phyloP scores from a whole-genome alignment of 2,888 invertebrate genomes.

The Tenodera sinensis region DNA sequence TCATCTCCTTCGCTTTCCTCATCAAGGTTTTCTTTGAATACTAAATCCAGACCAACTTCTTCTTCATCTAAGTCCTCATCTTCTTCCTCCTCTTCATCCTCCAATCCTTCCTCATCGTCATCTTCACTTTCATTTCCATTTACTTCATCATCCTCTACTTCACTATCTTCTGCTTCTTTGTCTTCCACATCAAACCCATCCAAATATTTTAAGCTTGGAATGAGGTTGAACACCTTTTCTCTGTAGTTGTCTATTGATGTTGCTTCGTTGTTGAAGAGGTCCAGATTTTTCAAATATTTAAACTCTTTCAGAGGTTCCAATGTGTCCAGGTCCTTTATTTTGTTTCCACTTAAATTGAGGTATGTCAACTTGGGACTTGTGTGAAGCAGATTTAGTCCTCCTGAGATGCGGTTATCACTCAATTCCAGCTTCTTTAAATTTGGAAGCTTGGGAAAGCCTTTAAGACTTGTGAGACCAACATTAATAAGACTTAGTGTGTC shows the following conservation, averaged over 20 bases:
- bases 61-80: conserved; percentile 55
- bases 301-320: conserved; percentile 84
- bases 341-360: conserved; percentile 94
- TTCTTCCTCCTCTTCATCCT: conserved; percentile 59
- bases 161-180: conserved; percentile 75
- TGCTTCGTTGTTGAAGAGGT: conserved; percentile 95
- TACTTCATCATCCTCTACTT: conserved; percentile 71
- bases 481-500: conserved; percentile 92
- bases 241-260: conserved; percentile 86
- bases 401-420: conserved; percentile 92
- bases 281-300: conserved; percentile 78
- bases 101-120: conserved; percentile 44
- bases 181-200: conserved; percentile 87
- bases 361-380: conserved; percentile 87
- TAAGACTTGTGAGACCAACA: conserved; percentile 90
- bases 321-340: conserved; percentile 89
- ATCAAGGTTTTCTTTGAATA: conserved; percentile 64
- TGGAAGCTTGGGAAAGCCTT: conserved; percentile 92
- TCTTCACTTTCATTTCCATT: conserved; percentile 68
- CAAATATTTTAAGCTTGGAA: conserved; percentile 85
- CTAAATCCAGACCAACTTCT: conserved; percentile 63
- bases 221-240: conserved; percentile 85
- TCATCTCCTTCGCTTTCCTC: conserved; percentile 53
- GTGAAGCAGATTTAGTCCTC: conserved; percentile 80
- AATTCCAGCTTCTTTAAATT: conserved; percentile 88